phyloP scores from a whole-genome alignment of 2,113 vertebrate species.

The Rutilus rutilus region DNA sequence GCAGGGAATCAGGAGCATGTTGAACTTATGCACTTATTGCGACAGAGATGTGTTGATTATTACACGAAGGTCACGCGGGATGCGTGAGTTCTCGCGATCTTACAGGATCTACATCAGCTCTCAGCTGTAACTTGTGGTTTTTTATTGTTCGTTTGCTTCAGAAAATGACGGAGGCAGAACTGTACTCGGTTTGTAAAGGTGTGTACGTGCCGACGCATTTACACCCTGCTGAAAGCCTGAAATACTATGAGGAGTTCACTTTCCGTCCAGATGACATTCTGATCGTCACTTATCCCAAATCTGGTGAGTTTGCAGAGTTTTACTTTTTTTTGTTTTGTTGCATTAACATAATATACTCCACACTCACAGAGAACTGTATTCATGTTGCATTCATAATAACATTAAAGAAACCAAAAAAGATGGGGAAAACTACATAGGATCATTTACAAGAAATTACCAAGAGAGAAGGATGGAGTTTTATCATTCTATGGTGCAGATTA shows the following conservation, averaged over 20 bases:
- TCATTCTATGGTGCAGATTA: no score
- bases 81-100: not conserved
- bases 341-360: no score
- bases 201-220: conserved; percentile 50
- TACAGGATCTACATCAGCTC: not conserved
- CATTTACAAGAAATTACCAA: no score
- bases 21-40: not conserved
- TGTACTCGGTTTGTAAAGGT: conserved; percentile 67
- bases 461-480: no score
- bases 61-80: no score
- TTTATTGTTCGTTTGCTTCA: not conserved
- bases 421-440: no score
- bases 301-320: not conserved
- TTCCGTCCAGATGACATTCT: conserved; percentile 71
- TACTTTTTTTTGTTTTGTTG: no score
- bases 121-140: not conserved
- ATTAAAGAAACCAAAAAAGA: no score
- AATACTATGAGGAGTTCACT: conserved; percentile 67
- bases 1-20: not conserved
- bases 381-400: no score
- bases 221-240: conserved; percentile 62
- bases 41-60: no score
- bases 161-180: conserved; percentile 69
- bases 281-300: conserved; percentile 68
- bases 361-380: no score